phyloP scores from a whole-genome alignment of 2,888 invertebrate species.

The Chalcis sispes region DNA sequence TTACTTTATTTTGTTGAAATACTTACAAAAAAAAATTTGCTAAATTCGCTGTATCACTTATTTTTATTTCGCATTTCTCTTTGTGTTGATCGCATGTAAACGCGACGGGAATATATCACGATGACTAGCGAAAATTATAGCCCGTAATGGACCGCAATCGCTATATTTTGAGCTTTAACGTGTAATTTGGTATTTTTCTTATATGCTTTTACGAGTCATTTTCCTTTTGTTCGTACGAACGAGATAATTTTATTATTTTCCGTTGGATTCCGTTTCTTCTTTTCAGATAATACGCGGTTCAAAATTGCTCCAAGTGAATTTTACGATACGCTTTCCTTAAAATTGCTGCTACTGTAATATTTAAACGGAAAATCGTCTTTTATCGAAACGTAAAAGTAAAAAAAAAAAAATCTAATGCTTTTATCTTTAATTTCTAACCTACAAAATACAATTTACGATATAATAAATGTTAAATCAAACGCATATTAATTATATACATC shows the following conservation, averaged over 20 bases:
- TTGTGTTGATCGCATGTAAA: conserved; percentile 11
- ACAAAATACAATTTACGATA: neutral
- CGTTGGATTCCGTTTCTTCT: conserved; percentile 14
- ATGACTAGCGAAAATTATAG: conserved; percentile 51
- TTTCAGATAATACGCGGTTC: conserved; percentile 6
- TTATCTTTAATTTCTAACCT: too few relatives aligned
- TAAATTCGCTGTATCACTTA: conserved; percentile 46
- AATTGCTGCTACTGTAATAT: too few relatives aligned
- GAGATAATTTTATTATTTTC: conserved; percentile 50
- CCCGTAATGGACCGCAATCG: conserved; percentile 48
- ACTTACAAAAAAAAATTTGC: neutral
- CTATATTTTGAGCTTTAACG: conserved; percentile 41
- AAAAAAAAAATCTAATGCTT: too few relatives aligned
- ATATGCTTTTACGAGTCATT: conserved; percentile 47
- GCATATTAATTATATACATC: conserved; percentile 39
- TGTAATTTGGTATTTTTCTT: conserved; percentile 48
- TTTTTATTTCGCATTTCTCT: conserved; percentile 24
- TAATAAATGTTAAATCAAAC: conserved; percentile 10
- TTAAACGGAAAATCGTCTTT: too few relatives aligned
- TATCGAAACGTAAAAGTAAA: too few relatives aligned
- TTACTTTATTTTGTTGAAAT: neutral
- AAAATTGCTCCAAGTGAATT: too few relatives aligned
- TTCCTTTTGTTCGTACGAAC: conserved; percentile 39
- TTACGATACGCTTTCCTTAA: too few relatives aligned
- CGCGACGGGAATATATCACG: conserved; percentile 24